A percentile compares a stretch with the other conserved stretches of the same genome.
These are phyloP conservation scores for Shinisaurus crocodilurus DNA, from an alignment of 2,113 vertebrate genomes.

Conservation along the genomic window DNA sequence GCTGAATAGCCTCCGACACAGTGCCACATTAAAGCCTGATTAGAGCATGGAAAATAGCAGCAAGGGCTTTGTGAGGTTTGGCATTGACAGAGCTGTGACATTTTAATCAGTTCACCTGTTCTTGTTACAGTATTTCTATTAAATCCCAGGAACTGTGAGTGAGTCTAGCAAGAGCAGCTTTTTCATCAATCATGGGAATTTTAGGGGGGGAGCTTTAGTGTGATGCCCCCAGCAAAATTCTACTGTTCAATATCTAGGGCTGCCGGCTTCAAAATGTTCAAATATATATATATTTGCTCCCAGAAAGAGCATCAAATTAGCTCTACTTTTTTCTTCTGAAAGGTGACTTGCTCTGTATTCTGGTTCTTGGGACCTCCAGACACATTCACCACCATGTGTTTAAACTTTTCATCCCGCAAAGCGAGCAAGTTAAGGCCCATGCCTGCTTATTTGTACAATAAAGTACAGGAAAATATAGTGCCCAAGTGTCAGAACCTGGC, in stretches of 20 bases:
- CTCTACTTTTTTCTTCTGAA: neutral
- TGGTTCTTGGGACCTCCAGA: too few species aligned
- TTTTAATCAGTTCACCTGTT: neutral
- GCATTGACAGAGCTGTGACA: neutral
- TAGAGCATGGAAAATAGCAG: neutral
- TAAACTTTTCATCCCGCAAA: neutral
- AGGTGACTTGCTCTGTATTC: neutral
- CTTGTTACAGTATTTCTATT: neutral
- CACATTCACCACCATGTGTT: too few species aligned
- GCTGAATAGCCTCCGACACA: neutral
- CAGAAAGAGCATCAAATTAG: neutral
- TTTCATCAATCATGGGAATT: neutral
- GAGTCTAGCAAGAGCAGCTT: neutral
- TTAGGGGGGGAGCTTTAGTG: too few species aligned
- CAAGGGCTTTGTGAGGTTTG: neutral
- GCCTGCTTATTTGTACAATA: neutral
- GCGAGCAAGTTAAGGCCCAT: neutral
- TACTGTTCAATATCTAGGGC: neutral
- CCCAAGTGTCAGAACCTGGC: neutral
- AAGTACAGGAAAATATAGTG: neutral
- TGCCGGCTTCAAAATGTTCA: neutral
- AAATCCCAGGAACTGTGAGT: neutral
- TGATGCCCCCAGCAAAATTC: neutral
- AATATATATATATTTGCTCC: neutral
- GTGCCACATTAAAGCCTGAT: neutral